Evolutionary conservation across 2,113 vertebrate genomes (phyloP).

Genomic region (Zapornia atra): DNA sequence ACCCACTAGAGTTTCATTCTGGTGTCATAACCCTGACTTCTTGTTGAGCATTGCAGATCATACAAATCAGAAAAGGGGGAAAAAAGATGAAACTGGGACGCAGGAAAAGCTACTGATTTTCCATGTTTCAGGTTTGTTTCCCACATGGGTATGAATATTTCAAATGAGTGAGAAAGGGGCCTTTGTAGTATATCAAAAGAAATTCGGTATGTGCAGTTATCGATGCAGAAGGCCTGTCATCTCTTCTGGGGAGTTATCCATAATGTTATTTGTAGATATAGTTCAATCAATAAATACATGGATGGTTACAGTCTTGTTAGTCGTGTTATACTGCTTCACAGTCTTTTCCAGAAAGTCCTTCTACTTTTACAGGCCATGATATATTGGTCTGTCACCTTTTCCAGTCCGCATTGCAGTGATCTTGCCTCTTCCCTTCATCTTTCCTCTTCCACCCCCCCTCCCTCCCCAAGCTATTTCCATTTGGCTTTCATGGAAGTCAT

Average conservation of each 20-base stretch:
- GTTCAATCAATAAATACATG: background rate
- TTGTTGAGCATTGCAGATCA: background rate
- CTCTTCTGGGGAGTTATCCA: background rate
- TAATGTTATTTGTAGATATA: background rate
- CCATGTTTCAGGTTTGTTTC: background rate
- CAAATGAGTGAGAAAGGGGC: background rate
- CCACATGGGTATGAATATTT: background rate
- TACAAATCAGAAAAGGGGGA: background rate
- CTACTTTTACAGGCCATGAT: background rate
- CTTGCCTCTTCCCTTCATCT: background rate
- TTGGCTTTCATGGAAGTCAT: slow-evolving; percentile 40
- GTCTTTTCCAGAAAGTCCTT: slow-evolving; percentile 14
- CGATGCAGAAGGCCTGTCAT: background rate
- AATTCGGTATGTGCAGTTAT: background rate
- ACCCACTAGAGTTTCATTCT: background rate
- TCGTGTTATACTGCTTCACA: background rate
- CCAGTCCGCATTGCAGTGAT: background rate
- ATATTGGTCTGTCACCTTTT: slow-evolving; percentile 3
- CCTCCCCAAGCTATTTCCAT: background rate
- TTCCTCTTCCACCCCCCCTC: background rate
- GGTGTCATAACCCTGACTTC: background rate
- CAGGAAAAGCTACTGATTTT: background rate
- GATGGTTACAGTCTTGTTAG: slow-evolving; percentile 16
- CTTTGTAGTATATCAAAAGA: background rate
- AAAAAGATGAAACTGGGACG: background rate